Base-by-base conservation (phyloP, 2,797 vertebrate species). In the Melanotaenia maccullochi region DNA sequence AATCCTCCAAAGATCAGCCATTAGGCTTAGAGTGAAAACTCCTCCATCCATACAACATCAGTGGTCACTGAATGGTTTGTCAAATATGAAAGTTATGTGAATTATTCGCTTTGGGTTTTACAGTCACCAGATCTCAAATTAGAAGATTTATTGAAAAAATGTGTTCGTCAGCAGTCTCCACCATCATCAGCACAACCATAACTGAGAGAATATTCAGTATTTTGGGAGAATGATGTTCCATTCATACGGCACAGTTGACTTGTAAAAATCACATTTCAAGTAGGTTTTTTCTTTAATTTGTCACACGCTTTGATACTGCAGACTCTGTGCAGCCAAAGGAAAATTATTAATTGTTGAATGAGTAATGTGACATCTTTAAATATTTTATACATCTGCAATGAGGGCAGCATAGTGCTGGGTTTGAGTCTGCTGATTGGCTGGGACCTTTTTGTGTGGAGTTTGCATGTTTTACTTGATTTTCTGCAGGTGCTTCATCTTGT, bases 381-480 rank as follows among this genome's bases (percentile, higher is more conserved):
- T 65, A 54, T 65, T 65, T 65, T 18, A 65, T 54, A 36, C 25
- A 38, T 65, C 63, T 65, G 63, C 63, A 65, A 52, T 65, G 63
- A 52, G 51, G 36, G 49, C 49, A 65, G 16, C 9, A 38, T 11
- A 9, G 33, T 16, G 33, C 32, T n/a, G 33, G 49, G 49, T 24
- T n/a, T n/a, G 44, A 47, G 20, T 9, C 44, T n/a, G 44, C 44
- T 47, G 44, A 47, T 47, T 47, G 49, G 22, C 11, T 24, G 28
- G 28, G 28, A 30, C 28, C 28, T 30, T 30, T 30, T 4, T 30
- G 28, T 30, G 28, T 30, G 28, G 49, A 24, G 3, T 24, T 25
- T 24, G n/a, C 24, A 12, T 9, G 9, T 22, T 51, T 51, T 11
- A 51, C n/a, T 22, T 22, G 8, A 22, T 22, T 51, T 51, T 22